Conservation (phyloP, 2,888 invertebrate genomes). For the Axea sp. region DNA sequence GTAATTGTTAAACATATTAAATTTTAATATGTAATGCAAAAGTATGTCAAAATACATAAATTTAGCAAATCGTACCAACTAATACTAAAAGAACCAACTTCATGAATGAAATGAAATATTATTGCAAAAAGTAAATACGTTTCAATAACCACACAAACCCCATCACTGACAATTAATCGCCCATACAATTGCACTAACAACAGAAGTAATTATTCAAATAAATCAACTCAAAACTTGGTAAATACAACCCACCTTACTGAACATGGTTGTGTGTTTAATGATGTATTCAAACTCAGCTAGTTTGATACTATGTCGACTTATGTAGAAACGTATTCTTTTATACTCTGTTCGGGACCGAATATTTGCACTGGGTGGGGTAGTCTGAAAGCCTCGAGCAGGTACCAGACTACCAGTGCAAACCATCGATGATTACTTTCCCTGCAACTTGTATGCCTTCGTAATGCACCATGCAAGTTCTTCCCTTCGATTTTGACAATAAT, state of each 20-base stretch:
- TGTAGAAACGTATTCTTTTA: slow-evolving; percentile 68
- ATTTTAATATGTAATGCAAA: too few relatives aligned
- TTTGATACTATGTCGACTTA: slow-evolving; percentile 59
- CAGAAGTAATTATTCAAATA: slow-evolving; percentile 2
- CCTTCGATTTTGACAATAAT: slow-evolving; percentile 62
- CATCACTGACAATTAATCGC: slow-evolving; percentile 5
- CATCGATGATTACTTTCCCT: slow-evolving; percentile 61
- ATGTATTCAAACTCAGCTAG: slow-evolving; percentile 45
- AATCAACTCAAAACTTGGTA: slow-evolving; percentile 3
- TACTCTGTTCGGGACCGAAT: slow-evolving; percentile 64
- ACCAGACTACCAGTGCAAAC: slow-evolving; percentile 36
- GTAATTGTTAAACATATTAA: too few relatives aligned
- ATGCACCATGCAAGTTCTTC: slow-evolving; percentile 51
- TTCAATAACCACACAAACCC: too few relatives aligned
- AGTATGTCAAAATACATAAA: too few relatives aligned
- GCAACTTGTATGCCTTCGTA: slow-evolving; percentile 55
- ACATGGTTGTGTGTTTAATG: slow-evolving; percentile 55
- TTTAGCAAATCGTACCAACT: too few relatives aligned
- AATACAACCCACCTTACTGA: slow-evolving; percentile 60
- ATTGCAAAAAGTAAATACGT: too few relatives aligned
- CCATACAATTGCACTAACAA: slow-evolving; percentile 9
- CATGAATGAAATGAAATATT: too few relatives aligned
- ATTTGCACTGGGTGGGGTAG: slow-evolving; percentile 64
- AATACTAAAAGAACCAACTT: too few relatives aligned
- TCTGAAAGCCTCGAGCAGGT: slow-evolving; percentile 63